Evolutionary conservation across 2,113 vertebrate species (phyloP), one percentile per base, ranked within the genome.

Genomic region (Sterna hirundo): DNA sequence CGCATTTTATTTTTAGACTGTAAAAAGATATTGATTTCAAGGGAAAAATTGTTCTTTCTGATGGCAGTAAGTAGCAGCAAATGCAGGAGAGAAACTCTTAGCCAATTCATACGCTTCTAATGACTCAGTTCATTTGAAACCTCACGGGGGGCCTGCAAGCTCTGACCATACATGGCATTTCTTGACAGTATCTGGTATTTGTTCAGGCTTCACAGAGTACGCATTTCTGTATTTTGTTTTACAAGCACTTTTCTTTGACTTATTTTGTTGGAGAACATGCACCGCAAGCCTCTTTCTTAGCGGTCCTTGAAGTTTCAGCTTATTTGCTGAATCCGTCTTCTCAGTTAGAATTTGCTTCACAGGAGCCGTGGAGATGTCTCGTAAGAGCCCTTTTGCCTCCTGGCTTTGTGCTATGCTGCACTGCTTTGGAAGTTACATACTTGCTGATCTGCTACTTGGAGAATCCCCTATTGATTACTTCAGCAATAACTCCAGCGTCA

Each of bases 381-480:
- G 98, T 42, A 98, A 96, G 95, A 99, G 99, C 94, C 99, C 99
- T 0, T 97, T 99, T 85, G 99, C 99, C 19, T 99, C 99, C 61
- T 99, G 99, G 99, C 98, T 99, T 29, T 99, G 99, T 4, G 99
- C 99, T 30, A 99, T 99, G 99, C 99, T 99, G 27, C 99, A 99
- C 96, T 99, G 99, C 97, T 99, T 99, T 11, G 99, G 99, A 47
- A 99, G 99, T 90, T 99, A 99, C 97, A 99, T 99, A 91, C 98
- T 99, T 34, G 99, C 99, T 26, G 99, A 99, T 94, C 95, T 99
- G 86, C 97, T 99, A 76, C 99, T 99, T 2, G 99, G 99, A 76
- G 98, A 98, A 95, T 98, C 99, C 46, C 98, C 99, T 32, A 46
- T 99, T 3, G 98, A 98, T 93, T 98, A 99, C 94, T 99, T 99